Base-by-base conservation (phyloP, 2,113 vertebrate species). In the Pseudolaguvia tuberculata region DNA sequence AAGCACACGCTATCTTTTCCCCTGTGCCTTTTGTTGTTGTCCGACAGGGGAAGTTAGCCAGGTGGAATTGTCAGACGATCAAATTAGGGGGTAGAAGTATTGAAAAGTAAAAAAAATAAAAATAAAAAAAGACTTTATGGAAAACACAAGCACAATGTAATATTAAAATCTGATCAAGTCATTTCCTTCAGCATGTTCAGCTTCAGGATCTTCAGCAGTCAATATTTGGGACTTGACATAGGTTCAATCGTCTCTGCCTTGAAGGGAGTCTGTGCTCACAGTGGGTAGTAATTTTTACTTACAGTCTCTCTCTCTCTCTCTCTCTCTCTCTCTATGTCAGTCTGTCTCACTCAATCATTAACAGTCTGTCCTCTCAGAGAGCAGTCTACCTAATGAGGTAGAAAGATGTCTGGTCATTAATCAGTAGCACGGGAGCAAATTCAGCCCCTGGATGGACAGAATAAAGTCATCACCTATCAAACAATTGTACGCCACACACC, bases 391-490 rank as follows among this genome's bases (percentile, higher is more conserved):
- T 74, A 79, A 59, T 82, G 56, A 90, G 81, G 84, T 61, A 85
- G 70, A 81, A 9, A 58, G 83, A 50, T 63, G 73, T 78, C 35
- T 73, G 78, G 80, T 7, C 78, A 81, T 74, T 72, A 82, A 73
- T 87, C 83, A 87, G 47, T 42, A 67, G 83, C 81, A 81, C 79
- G 82, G 83, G 79, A 83, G 74, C 87, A 71, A 55, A 59, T n/a
- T 45, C 25, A 42, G 57, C 63, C 48, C 57, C 57, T 77, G 67
- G 18, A 56, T 51, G 45, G 52, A 67, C 82, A 73, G 78, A 73
- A 87, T 82, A 82, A 86, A 83, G 85, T 89, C 80, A 90, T 87
- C 80, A 87, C 71, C 88, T 87, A 86, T 89, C 84, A 82, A 86
- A 88, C 83, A 13, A 23, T 50, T 4, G 23, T 50, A 4, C 45